Conservation (phyloP, 2,888 invertebrate genomes). For the Coenonympha glycerion region DNA sequence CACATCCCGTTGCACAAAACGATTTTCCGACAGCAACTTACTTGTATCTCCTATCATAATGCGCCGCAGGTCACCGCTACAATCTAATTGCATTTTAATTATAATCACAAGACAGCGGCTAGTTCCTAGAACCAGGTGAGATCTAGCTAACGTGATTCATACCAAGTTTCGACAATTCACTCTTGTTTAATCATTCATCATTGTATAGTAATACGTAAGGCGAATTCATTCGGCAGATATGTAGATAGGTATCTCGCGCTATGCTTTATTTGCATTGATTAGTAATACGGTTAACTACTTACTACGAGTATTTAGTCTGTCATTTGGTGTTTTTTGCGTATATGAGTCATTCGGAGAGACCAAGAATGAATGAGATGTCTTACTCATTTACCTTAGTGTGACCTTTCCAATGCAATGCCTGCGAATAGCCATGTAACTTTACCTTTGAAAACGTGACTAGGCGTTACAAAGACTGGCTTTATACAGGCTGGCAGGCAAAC, state of each 20-base stretch:
- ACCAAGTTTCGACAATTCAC: conserved; percentile 9
- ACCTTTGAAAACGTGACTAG: conserved; percentile 32
- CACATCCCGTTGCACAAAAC: conserved; percentile 25
- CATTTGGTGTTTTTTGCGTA: conserved; percentile 31
- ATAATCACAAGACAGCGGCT: conserved; percentile 18
- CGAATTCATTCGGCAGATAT: conserved; percentile 3
- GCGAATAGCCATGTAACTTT: conserved; percentile 30
- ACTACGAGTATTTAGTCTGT: not conserved
- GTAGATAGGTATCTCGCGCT: too few relatives aligned
- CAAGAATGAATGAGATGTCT: conserved; percentile 46
- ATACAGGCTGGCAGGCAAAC: conserved; percentile 9
- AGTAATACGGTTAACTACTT: not conserved
- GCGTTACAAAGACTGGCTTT: conserved; percentile 23
- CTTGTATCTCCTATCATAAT: conserved; percentile 21
- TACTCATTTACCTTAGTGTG: conserved; percentile 44
- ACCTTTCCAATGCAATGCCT: conserved; percentile 35
- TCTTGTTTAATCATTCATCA: not conserved
- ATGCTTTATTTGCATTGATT: not conserved
- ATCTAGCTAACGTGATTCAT: conserved; percentile 44
- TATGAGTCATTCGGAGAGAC: conserved; percentile 47
- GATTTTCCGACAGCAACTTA: conserved; percentile 24
- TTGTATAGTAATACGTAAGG: not conserved
- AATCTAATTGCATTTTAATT: conserved; percentile 39
- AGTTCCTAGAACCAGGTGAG: conserved; percentile 32
- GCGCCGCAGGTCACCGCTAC: conserved; percentile 28